Evolutionary conservation across 2,113 vertebrate species (phyloP), one percentile per base, ranked within the genome.

Genomic region (Piaya cayana): DNA sequence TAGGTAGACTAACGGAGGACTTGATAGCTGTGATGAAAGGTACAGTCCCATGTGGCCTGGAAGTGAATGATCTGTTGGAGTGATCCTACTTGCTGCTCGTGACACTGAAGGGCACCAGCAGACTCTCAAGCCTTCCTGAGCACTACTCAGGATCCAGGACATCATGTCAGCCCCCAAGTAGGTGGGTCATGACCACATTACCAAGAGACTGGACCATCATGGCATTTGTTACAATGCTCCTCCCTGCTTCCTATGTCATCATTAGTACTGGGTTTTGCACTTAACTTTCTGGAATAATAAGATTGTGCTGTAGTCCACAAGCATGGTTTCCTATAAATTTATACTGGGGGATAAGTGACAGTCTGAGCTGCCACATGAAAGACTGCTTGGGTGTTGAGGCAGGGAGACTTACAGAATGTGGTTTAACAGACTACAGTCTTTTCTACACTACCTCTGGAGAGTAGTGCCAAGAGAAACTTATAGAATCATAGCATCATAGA

Each of bases 401-500:
- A 67, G 11, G 6, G 12, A 23, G 3, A 37, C 9, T 0, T 43
- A 50, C 68, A 50, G 0, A 0, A 1, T 36, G 53, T 36, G 2
- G 4, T 49, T 80, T 89, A 47, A 69, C 29, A 60, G 8, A 75
- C 22, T 52, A 58, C 7, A 18, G 16, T 26, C n/a, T 72, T 83
- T 80, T 79, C 37, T 32, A 25, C 6, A 10, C 20, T 65, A 21
- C 39, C 34, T 64, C 43, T 64, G 47, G 17, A 64, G 9, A 42
- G 3, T 1, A 58, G 16, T 3, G 6, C 13, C 32, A 67, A 29
- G 9, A 58, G 21, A 84, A 94, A 79, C 18, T 47, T 39, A 42
- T 2, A 39, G 39, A 39, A 39, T 39, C 39, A 39, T 39, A 39
- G 39, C 9, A 39, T 39, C 39, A 39, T 39, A 39, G 39, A 39